Evolutionary conservation across 2,888 invertebrate species (phyloP).

Genomic region (Drosophila villosipedis): DNA sequence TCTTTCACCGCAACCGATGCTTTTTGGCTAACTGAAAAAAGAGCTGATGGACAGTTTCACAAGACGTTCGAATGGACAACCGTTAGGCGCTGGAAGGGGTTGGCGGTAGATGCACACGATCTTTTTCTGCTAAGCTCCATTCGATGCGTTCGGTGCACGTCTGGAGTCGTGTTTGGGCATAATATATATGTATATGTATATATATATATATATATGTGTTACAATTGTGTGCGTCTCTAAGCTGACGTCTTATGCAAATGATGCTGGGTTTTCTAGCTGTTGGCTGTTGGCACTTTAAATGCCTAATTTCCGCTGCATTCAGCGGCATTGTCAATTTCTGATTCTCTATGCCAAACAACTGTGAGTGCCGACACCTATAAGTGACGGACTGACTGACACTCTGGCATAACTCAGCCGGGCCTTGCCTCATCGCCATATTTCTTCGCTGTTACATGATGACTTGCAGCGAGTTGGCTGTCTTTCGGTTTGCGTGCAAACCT

Average conservation of each 20-base stretch:
- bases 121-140: constrained; percentile 34
- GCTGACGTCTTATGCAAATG: constrained; percentile 67
- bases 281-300: constrained; percentile 36
- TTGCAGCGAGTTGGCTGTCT: constrained; percentile 35
- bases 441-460: constrained; percentile 72
- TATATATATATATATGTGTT: neutral
- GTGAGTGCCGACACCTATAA: constrained; percentile 51
- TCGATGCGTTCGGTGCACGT: constrained; percentile 45
- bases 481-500: constrained; percentile 61
- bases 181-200: neutral
- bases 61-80: constrained; percentile 23
- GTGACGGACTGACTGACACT: constrained; percentile 30
- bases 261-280: neutral
- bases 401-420: constrained; percentile 51
- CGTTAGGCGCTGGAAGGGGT: constrained; percentile 35
- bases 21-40: constrained; percentile 11
- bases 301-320: constrained; percentile 69
- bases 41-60: constrained; percentile 32
- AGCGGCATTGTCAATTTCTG: constrained; percentile 73
- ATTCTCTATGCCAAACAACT: constrained; percentile 48
- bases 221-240: constrained; percentile 33
- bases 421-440: constrained; percentile 76
- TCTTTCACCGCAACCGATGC: constrained; percentile 1
- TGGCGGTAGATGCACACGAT: constrained; percentile 14
- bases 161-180: constrained; percentile 54